Evolutionary conservation across 2,888 invertebrate genomes (phyloP).

Genomic region (Polyommatus iphigenia): DNA sequence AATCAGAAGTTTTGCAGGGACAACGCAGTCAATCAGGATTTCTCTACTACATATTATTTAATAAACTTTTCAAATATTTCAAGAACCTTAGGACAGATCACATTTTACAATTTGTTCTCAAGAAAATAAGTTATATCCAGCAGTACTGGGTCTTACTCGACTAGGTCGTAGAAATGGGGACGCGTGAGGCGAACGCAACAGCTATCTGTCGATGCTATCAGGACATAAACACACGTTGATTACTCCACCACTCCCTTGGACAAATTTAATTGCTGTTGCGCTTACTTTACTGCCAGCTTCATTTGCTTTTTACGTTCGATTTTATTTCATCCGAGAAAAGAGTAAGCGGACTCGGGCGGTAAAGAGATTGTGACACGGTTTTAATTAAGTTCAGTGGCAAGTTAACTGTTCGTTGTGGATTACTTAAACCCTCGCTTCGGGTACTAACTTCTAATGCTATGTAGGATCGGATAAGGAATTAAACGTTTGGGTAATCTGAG

Average conservation of each 20-base stretch:
- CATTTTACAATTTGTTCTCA: background rate
- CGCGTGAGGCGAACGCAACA: constrained; percentile 72
- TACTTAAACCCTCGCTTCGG: background rate
- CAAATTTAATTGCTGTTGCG: constrained; percentile 61
- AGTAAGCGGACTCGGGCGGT: constrained; percentile 15
- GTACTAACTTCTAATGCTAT: background rate
- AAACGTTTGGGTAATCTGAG: background rate
- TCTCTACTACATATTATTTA: background rate
- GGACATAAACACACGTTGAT: constrained; percentile 55
- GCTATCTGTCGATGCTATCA: constrained; percentile 65
- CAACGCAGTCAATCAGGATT: background rate
- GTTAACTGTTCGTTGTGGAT: background rate
- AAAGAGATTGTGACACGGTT: background rate
- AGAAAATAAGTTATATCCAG: background rate
- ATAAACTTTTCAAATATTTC: background rate
- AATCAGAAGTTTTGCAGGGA: constrained; percentile 33
- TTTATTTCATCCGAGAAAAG: constrained; percentile 32
- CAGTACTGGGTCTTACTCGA: constrained; percentile 41
- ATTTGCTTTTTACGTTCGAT: constrained; percentile 32
- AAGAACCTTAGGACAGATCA: background rate
- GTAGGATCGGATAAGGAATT: background rate
- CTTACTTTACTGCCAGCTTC: constrained; percentile 45
- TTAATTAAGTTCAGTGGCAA: background rate
- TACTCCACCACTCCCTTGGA: constrained; percentile 59
- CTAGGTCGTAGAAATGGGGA: constrained; percentile 70